These are phyloP conservation scores for Zenarchopterus dispar DNA, from an alignment of 2,797 vertebrate genomes.

Conservation along the genomic window DNA sequence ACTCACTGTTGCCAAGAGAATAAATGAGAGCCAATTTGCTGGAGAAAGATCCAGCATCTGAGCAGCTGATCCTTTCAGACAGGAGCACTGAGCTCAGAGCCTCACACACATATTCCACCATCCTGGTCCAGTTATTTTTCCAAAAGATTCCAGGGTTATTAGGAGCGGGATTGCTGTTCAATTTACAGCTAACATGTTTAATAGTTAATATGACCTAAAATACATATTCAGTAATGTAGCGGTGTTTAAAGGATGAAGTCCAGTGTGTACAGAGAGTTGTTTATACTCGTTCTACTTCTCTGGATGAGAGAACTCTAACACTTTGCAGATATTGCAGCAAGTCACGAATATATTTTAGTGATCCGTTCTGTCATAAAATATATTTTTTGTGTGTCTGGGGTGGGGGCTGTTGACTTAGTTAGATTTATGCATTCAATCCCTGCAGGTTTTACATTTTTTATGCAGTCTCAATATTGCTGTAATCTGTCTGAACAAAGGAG, in stretches of 20 bases:
- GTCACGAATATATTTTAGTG: slow-evolving; percentile 21
- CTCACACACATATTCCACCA: slow-evolving; percentile 45
- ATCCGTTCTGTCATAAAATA: slow-evolving; percentile 16
- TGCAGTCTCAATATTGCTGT: background rate
- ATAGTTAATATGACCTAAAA: slow-evolving; percentile 39
- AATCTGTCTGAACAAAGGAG: background rate
- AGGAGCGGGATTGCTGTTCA: slow-evolving; percentile 16
- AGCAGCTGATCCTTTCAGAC: slow-evolving; percentile 70
- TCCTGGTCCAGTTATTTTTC: slow-evolving; percentile 29
- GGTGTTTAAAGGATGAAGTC: slow-evolving; percentile 29
- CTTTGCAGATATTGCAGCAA: slow-evolving; percentile 26
- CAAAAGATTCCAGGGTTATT: slow-evolving; percentile 35
- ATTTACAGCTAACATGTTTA: slow-evolving; percentile 39
- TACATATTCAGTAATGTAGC: slow-evolving; percentile 41
- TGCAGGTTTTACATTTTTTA: slow-evolving; percentile 1
- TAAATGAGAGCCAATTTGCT: slow-evolving; percentile 66
- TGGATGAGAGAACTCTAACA: slow-evolving; percentile 4
- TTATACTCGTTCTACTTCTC: slow-evolving; percentile 12
- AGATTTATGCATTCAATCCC: slow-evolving; percentile 9
- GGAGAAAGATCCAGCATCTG: slow-evolving; percentile 58
- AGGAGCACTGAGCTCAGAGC: slow-evolving; percentile 54
- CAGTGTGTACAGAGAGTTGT: slow-evolving; percentile 22
- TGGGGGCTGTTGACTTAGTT: background rate
- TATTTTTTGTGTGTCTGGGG: background rate
- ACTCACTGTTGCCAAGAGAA: slow-evolving; percentile 60